phyloP scores from a whole-genome alignment of 92 coral and sea anemone species.

The Bergia sp. region DNA sequence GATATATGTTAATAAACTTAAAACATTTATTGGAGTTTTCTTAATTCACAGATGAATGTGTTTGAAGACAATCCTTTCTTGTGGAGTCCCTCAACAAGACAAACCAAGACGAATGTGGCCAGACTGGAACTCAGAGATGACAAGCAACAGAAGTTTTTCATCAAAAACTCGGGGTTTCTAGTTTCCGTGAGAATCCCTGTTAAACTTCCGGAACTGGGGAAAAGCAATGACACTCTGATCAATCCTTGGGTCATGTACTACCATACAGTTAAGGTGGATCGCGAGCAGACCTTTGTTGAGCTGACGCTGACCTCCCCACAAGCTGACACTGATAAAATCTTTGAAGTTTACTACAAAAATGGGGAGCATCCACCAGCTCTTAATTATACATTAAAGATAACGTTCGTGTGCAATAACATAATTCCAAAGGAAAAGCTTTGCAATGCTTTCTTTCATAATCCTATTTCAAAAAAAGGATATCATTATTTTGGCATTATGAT shows the following conservation, averaged over 20 bases:
- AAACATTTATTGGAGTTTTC: not conserved
- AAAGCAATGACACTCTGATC: not conserved
- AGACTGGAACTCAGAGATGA: not conserved
- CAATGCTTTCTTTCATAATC: not conserved
- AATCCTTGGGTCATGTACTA: not conserved
- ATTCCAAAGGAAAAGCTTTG: not conserved
- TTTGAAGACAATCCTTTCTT: not conserved
- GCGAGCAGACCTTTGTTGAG: not conserved
- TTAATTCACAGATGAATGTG: not conserved
- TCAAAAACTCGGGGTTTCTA: not conserved
- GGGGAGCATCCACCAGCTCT: not conserved
- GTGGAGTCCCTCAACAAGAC: not conserved
- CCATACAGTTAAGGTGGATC: not conserved
- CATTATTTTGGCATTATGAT: not conserved
- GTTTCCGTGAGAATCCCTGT: not conserved
- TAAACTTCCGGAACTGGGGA: not conserved
- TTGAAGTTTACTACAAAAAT: not conserved
- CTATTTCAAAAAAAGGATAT: not conserved
- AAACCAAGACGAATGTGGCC: not conserved
- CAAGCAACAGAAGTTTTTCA: not conserved
- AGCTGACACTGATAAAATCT: not conserved
- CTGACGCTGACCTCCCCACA: not conserved
- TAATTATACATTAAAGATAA: not conserved
- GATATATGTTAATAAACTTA: not conserved
- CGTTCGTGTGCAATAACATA: not conserved